Base-by-base conservation (phyloP, 2,113 vertebrate species). In the Labrus mixtus region DNA sequence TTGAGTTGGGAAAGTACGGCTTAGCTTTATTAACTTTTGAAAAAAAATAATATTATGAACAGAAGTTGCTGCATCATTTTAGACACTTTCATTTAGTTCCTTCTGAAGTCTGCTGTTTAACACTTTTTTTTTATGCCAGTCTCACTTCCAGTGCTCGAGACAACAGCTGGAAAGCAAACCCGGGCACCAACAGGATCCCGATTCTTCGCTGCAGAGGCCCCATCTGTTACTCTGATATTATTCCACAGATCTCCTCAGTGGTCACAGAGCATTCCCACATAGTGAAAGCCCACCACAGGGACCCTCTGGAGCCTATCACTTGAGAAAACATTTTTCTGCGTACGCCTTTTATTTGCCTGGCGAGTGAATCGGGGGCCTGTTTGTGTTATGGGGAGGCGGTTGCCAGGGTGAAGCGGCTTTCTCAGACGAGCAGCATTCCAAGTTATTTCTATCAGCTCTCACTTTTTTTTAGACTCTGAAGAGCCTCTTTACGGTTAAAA, bases 281-380 rank as follows among this genome's bases (percentile, higher is more conserved):
- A 56, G 57, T 73, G 59, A 72, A 84, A 84, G 79, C 79, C 86
- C 84, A 84, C 87, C 68, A 50, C 87, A 70, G 82, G 75, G 83
- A 80, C 82, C 78, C 84, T 85, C 76, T 67, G 73, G 79, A 84
- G 71, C 60, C 78, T 43, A 76, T 90, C 91, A 68, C 86, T 82
- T 87, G 92, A 90, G 91, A 93, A 94, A 94, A 92, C 87, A 84
- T 85, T 91, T 87, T 75, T 86, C 83, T 66, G 58, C 36, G 17
- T 66, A 76, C 7, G 53, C 73, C 73, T 91, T 68, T 87, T 84
- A 68, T 84, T 80, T 71, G 90, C 75, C 90, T 84, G 87, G 75
- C 78, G 70, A 88, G 77, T 17, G 56, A 90, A 87, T 76, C 54
- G 29, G 29, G 29, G 79, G 82, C 81, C 81, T 93, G 90, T 93